These are phyloP conservation scores for Odontamblyopus rebecca DNA, from an alignment of 2,797 vertebrate species.

Conservation along the genomic window DNA sequence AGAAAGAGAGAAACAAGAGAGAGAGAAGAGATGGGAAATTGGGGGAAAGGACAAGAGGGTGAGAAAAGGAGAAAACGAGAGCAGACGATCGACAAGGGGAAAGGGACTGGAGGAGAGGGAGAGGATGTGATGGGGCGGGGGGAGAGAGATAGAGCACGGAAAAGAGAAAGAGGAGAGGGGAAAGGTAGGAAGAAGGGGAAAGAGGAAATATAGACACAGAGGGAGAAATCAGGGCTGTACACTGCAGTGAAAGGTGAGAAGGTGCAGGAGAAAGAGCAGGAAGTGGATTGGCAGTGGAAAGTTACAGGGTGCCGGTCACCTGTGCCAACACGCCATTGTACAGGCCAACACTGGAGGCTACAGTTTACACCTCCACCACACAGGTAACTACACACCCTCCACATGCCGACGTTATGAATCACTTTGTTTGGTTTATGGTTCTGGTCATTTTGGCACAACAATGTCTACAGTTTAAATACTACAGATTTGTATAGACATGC, in stretches of 20 bases:
- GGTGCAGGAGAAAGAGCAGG: conserved; percentile 1
- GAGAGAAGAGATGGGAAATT: neutral
- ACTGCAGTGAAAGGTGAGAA: neutral
- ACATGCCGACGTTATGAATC: no score
- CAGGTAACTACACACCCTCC: no score
- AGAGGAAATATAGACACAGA: neutral
- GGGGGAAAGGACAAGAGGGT: no score
- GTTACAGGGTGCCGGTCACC: conserved; percentile 22
- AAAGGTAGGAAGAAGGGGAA: neutral
- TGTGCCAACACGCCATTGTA: conserved; percentile 16
- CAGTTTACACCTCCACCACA: neutral
- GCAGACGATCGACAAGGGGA: no score
- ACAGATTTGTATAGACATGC: no score
- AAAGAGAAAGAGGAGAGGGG: no score
- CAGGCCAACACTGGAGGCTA: neutral
- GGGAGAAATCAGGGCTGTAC: neutral
- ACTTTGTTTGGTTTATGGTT: no score
- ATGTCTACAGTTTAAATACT: no score
- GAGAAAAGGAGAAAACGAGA: neutral
- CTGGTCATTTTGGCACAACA: no score
- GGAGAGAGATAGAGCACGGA: no score
- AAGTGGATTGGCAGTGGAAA: conserved; percentile 33
- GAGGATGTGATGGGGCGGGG: no score
- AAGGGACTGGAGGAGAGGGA: no score
- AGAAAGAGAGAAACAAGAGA: neutral